Percentiles rank a stretch among this genome's conserved stretches.
phyloP scores from a whole-genome alignment of 2,797 vertebrate species.

The Enteromius viviparus region DNA sequence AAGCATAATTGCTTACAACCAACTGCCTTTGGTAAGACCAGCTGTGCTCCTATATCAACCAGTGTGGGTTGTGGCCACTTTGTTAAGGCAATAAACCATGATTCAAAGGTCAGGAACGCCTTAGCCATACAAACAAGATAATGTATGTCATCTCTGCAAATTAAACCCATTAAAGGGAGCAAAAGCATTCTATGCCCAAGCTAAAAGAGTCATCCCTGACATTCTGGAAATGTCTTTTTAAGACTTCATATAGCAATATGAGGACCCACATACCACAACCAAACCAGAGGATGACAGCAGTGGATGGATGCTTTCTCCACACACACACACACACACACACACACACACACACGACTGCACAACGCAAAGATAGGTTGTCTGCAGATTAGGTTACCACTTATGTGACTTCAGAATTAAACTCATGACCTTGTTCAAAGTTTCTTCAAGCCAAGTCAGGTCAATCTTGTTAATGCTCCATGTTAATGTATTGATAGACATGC shows the following conservation, averaged over 20 bases:
- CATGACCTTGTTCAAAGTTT: not conserved
- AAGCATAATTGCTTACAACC: not conserved
- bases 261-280: not conserved
- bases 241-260: constrained; percentile 70
- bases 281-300: not conserved
- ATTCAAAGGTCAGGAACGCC: constrained; percentile 4
- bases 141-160: not conserved
- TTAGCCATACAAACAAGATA: constrained; percentile 1
- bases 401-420: not conserved
- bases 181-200: constrained; percentile 62
- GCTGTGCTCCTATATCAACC: not conserved
- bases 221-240: constrained; percentile 66
- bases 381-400: not conserved
- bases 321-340: not conserved
- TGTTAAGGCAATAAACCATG: not conserved
- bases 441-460: not conserved
- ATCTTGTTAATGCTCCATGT: not conserved
- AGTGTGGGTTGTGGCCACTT: not conserved
- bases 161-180: constrained; percentile 62
- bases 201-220: constrained; percentile 70
- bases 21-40: not conserved
- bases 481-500: not conserved
- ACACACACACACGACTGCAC: too few relatives aligned
- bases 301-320: not conserved
- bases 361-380: not conserved